These are phyloP conservation scores for Amphimedon queenslandica DNA, from an alignment of 37 sponge, comb jelly and placozoan genomes.

Conservation along the genomic window DNA sequence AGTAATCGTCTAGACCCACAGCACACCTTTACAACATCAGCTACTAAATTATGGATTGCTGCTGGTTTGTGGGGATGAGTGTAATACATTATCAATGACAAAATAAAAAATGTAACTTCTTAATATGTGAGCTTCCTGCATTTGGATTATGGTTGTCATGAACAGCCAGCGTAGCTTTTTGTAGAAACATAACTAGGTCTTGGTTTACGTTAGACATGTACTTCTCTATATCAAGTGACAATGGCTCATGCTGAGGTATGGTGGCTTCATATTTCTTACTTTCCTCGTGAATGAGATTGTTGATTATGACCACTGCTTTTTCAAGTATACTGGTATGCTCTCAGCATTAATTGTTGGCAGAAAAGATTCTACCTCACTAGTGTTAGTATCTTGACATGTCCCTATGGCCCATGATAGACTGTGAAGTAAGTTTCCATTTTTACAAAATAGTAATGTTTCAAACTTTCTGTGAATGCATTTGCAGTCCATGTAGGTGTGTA, in stretches of 20 bases:
- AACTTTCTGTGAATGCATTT: slow-evolving; percentile 14
- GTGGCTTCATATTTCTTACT: neutral
- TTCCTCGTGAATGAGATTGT: slow-evolving; percentile 7
- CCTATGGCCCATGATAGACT: slow-evolving; percentile 32
- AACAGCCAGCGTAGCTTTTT: neutral
- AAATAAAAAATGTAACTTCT: slow-evolving; percentile 1
- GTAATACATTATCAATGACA: neutral
- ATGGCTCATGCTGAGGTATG: neutral
- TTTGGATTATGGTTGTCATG: neutral
- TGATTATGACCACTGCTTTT: slow-evolving; percentile 16
- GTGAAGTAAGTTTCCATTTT: slow-evolving; percentile 10
- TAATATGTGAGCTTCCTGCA: neutral
- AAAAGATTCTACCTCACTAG: neutral
- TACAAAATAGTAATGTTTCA: slow-evolving; percentile 18
- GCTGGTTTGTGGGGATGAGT: neutral
- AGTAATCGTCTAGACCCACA: slow-evolving; percentile 23
- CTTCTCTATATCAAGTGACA: neutral
- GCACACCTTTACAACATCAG: slow-evolving; percentile 23
- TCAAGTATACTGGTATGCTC: neutral
- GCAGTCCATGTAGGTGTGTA: neutral
- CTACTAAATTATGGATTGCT: slow-evolving; percentile 2
- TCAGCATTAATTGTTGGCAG: too few relatives aligned
- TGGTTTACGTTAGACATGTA: neutral
- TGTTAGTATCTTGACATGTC: neutral
- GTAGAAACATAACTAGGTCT: neutral